Evolutionary conservation across 1,140 invertebrate genomes (phyloP), one percentile per base, ranked within the genome.

Genomic region (Hyles euphorbiae): DNA sequence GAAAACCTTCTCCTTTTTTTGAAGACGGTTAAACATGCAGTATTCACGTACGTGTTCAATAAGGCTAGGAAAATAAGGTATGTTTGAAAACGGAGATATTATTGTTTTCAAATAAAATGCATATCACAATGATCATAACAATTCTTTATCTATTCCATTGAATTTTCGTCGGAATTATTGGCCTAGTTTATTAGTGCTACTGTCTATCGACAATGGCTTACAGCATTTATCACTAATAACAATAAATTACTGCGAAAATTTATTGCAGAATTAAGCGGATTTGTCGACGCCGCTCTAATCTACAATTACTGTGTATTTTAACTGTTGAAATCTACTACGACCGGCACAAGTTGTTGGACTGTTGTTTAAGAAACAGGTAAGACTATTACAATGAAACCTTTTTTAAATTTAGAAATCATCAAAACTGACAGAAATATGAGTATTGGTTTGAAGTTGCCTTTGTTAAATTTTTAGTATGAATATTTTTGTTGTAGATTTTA

Each of bases 291-390:
- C 22, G 22, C 0, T 45, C n/a, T 54, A 34, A 57, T 50, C 53
- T 56, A 22, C 22, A 22, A 22, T 56, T 44, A 46, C 10, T 36
- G 34, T 56, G 51, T 52, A 46, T 46, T 58, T 48, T 58, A 57
- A 5, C 3, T 43, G 50, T 45, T 34, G 43, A 6, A 48, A 9
- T 9, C 7, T 9, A 36, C 10, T 12, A n/a, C 10, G 5, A 55
- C 12, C 9, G 46, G 34, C 61, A 69, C 53, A 66, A 46, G 56
- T 44, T 44, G 46, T 61, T 46, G 22, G 40, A 59, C 60, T 58
- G 63, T 62, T 60, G 60, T 56, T 22, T 7, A 46, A 10, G 61
- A 51, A 46, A 56, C 60, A 68, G 61, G 68, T 67, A 56, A 60
- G 60, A 49, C 10, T 12, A n/a, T 10, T 48, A 11, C n/a, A 48